Percentiles rank a stretch among this genome's conserved stretches.
Evolutionary conservation across 1,140 invertebrate genomes (phyloP).

Genomic region (Drosophila sp.): DNA sequence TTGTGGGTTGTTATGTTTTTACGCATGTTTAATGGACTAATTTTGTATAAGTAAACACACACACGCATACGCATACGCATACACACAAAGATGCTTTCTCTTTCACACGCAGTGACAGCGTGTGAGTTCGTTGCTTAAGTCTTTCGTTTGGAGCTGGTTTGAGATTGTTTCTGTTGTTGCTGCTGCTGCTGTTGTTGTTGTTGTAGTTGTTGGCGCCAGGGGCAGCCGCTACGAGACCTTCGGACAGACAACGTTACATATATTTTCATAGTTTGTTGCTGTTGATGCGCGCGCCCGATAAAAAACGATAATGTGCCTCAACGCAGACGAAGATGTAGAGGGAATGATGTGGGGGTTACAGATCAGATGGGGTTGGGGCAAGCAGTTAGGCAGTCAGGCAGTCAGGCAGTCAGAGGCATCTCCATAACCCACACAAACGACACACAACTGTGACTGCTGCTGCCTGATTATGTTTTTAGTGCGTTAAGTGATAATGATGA

Average conservation of each 20-base stretch:
- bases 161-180: slow-evolving; percentile 10
- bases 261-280: slow-evolving; percentile 83
- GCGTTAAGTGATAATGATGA: slow-evolving; percentile 83
- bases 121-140: slow-evolving; percentile 75
- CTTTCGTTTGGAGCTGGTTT: slow-evolving; percentile 56
- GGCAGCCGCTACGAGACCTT: slow-evolving; percentile 39
- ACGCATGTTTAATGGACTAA: slow-evolving; percentile 83
- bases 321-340: slow-evolving; percentile 21
- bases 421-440: slow-evolving; percentile 47
- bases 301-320: slow-evolving; percentile 57
- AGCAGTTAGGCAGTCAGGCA: background rate
- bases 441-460: slow-evolving; percentile 32
- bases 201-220: slow-evolving; percentile 71
- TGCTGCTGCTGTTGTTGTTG: slow-evolving; percentile 15
- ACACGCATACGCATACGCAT: slow-evolving; percentile 20
- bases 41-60: slow-evolving; percentile 59
- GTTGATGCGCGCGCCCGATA: slow-evolving; percentile 70
- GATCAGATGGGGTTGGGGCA: background rate
- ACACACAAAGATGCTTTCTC: slow-evolving; percentile 32
- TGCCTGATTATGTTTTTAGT: slow-evolving; percentile 83
- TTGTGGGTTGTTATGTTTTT: slow-evolving; percentile 66
- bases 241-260: slow-evolving; percentile 66
- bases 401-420: slow-evolving; percentile 2
- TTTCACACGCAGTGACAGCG: slow-evolving; percentile 54
- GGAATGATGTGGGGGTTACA: background rate